Evolutionary conservation across 2,888 invertebrate genomes (phyloP).

Genomic region (Lasius platythorax): DNA sequence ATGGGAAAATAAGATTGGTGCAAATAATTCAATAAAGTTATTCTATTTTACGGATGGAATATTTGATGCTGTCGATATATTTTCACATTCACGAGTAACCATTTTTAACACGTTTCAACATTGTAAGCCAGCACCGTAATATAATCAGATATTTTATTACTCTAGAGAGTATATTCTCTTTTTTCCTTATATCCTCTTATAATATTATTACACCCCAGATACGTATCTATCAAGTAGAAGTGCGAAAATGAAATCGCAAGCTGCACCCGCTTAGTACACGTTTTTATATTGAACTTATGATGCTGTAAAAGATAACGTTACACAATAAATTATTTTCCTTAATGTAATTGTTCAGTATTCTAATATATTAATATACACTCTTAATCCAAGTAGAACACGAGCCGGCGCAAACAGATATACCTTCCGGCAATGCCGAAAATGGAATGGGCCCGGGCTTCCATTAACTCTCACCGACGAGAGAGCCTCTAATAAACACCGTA

Average conservation of each 20-base stretch:
- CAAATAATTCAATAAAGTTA: neutral
- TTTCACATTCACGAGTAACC: neutral
- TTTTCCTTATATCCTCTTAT: neutral
- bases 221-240: neutral
- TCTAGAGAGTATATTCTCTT: neutral
- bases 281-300: neutral
- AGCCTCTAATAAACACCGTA: constrained; percentile 64
- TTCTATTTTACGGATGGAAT: neutral
- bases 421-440: constrained; percentile 47
- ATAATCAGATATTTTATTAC: neutral
- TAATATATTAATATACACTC: neutral
- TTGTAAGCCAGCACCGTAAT: neutral
- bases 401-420: neutral
- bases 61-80: neutral
- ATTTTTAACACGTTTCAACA: neutral
- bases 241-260: neutral
- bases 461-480: constrained; percentile 62
- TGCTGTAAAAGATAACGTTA: neutral
- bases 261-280: neutral
- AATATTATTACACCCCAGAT: neutral
- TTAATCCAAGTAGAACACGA: neutral
- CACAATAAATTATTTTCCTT: neutral
- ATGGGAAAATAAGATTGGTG: neutral
- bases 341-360: neutral
- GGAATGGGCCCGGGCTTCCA: constrained; percentile 40